These are phyloP conservation scores for Alloplasta piceator DNA, from an alignment of 2,888 invertebrate species.

Conservation along the genomic window DNA sequence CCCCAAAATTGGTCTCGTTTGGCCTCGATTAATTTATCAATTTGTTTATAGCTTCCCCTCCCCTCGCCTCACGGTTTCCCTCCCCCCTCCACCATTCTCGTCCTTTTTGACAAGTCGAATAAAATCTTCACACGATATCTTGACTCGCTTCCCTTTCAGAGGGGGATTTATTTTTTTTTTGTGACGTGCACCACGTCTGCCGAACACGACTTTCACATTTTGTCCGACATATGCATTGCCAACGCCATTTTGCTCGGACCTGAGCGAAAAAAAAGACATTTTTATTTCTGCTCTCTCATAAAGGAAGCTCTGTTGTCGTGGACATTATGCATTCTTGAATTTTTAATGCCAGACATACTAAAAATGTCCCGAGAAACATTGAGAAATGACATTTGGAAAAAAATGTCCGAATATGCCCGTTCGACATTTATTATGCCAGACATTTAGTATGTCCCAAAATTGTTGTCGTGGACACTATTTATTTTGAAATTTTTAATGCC, in stretches of 20 bases:
- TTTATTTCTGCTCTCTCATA: too few relatives aligned
- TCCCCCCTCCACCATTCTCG: background rate
- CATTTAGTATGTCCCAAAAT: too few relatives aligned
- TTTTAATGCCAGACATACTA: too few relatives aligned
- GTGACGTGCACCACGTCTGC: slow-evolving; percentile 35
- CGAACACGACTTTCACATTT: slow-evolving; percentile 57
- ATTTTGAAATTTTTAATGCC: too few relatives aligned
- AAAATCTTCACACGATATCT: slow-evolving; percentile 31
- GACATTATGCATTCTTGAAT: too few relatives aligned
- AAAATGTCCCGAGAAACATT: background rate
- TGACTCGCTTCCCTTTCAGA: slow-evolving; percentile 42
- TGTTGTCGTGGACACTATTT: too few relatives aligned
- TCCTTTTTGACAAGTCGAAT: slow-evolving; percentile 1
- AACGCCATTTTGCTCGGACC: too few relatives aligned
- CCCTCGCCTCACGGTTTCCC: background rate
- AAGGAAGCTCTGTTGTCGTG: too few relatives aligned
- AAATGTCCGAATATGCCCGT: too few relatives aligned
- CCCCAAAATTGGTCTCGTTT: slow-evolving; percentile 13
- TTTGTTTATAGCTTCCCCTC: slow-evolving; percentile 42
- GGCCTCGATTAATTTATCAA: slow-evolving; percentile 57
- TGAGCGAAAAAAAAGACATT: too few relatives aligned
- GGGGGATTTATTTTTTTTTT: slow-evolving; percentile 31
- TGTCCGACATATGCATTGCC: slow-evolving; percentile 1
- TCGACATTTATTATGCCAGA: too few relatives aligned
- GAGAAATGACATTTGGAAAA: background rate